phyloP scores from a whole-genome alignment of 2,888 invertebrate genomes.

The Pollenia angustigena region DNA sequence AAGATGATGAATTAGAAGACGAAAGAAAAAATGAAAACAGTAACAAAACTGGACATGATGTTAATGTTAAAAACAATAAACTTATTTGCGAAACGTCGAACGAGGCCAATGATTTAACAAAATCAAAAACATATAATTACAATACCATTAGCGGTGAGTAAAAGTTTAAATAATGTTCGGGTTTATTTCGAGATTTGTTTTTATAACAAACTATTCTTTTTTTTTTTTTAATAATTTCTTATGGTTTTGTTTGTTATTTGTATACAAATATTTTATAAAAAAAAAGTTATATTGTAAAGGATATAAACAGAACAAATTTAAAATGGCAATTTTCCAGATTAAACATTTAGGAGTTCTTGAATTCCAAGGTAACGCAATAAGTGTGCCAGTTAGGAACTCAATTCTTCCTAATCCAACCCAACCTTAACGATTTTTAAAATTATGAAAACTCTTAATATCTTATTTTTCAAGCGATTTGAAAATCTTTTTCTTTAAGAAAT shows the following conservation, averaged over 20 bases:
- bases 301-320: not conserved
- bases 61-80: not conserved
- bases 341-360: too few species aligned
- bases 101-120: slow-evolving; percentile 78
- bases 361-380: too few species aligned
- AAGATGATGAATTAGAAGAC: slow-evolving; percentile 33
- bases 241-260: slow-evolving; percentile 58
- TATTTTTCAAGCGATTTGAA: too few species aligned
- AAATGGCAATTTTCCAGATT: too few species aligned
- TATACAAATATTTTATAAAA: not conserved
- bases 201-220: not conserved
- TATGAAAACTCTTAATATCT: too few species aligned
- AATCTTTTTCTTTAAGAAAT: too few species aligned
- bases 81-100: slow-evolving; percentile 71
- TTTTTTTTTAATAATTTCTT: not conserved
- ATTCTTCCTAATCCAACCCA: too few species aligned
- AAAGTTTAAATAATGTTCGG: not conserved
- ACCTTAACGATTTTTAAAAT: too few species aligned
- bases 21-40: slow-evolving; percentile 15
- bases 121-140: slow-evolving; percentile 81
- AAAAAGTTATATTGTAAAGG: not conserved
- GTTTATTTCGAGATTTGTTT: too few species aligned
- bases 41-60: too few species aligned
- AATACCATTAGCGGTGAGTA: slow-evolving; percentile 84
- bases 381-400: too few species aligned